Percentiles rank a stretch among this genome's conserved stretches.
phyloP scores from a whole-genome alignment of 2,113 vertebrate genomes.

The Ellobius talpinus region DNA sequence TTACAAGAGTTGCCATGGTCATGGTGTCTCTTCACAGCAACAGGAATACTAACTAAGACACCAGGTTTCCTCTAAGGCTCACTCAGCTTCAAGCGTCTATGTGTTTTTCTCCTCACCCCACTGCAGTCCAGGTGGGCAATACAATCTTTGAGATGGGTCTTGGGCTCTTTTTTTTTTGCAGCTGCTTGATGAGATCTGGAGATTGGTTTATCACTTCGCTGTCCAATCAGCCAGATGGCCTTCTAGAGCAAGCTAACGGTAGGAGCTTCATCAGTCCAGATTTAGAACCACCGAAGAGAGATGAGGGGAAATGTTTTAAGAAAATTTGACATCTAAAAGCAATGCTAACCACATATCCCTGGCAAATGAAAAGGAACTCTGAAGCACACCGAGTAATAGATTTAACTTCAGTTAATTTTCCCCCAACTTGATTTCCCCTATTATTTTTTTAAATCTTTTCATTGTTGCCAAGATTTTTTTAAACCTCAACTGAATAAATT shows the following conservation, averaged over 20 bases:
- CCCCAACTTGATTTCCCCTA: not conserved
- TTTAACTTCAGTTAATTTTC: constrained; percentile 55
- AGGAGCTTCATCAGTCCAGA: not conserved
- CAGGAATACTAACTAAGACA: not conserved
- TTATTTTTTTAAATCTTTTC: constrained; percentile 43
- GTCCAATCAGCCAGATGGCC: not conserved
- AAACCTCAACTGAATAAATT: not conserved
- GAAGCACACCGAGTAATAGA: not conserved
- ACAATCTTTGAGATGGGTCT: not conserved
- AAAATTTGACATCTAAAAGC: constrained; percentile 46
- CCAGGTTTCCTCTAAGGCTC: no score
- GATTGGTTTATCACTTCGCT: not conserved
- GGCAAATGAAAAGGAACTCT: not conserved
- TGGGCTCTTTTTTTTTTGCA: not conserved
- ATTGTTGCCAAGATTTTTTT: not conserved
- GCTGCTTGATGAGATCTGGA: not conserved
- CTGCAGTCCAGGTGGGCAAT: not conserved
- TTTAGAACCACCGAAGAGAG: constrained; percentile 23
- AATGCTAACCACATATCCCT: constrained; percentile 41
- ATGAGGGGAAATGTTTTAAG: constrained; percentile 41
- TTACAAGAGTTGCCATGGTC: not conserved
- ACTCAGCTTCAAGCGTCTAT: not conserved
- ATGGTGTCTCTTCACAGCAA: not conserved
- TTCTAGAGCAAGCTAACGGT: not conserved
- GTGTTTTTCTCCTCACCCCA: not conserved